Conservation (phyloP, 2,888 invertebrate species). For the Drosophila algonquin region DNA sequence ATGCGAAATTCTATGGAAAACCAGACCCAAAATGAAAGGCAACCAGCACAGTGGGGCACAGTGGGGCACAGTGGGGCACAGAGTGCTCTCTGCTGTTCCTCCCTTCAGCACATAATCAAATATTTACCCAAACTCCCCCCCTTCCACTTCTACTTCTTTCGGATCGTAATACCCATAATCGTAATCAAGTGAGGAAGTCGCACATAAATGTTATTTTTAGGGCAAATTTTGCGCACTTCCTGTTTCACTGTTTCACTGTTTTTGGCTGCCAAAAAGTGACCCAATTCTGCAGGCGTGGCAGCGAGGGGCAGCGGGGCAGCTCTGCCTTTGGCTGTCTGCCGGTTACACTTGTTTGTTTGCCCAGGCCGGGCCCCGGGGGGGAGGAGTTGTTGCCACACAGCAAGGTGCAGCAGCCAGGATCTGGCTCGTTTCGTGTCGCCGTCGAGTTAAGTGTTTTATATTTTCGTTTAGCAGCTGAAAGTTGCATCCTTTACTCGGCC, state of each 20-base stretch:
- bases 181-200: conserved; percentile 33
- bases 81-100: not conserved
- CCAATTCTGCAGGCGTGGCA: conserved; percentile 63
- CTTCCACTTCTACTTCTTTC: not conserved
- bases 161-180: conserved; percentile 23
- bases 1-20: conserved; percentile 32
- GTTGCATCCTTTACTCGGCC: conserved; percentile 69
- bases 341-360: conserved; percentile 59
- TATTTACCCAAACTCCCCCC: not conserved
- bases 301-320: too few species aligned
- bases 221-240: conserved; percentile 43
- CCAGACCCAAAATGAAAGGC: conserved; percentile 3
- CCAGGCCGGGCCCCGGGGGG: not conserved
- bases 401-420: conserved; percentile 44
- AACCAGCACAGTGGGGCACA: conserved; percentile 43
- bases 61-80: conserved; percentile 21
- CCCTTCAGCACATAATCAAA: not conserved
- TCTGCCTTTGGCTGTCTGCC: conserved; percentile 30
- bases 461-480: conserved; percentile 80
- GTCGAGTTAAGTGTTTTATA: conserved; percentile 78
- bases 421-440: conserved; percentile 39
- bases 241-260: conserved; percentile 32
- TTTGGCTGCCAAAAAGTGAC: conserved; percentile 71
- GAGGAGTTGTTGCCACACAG: conserved; percentile 46
- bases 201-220: conserved; percentile 36